Evolutionary conservation across 2,113 vertebrate species (phyloP), one percentile per base, ranked within the genome.

Genomic region (Astur gentilis): DNA sequence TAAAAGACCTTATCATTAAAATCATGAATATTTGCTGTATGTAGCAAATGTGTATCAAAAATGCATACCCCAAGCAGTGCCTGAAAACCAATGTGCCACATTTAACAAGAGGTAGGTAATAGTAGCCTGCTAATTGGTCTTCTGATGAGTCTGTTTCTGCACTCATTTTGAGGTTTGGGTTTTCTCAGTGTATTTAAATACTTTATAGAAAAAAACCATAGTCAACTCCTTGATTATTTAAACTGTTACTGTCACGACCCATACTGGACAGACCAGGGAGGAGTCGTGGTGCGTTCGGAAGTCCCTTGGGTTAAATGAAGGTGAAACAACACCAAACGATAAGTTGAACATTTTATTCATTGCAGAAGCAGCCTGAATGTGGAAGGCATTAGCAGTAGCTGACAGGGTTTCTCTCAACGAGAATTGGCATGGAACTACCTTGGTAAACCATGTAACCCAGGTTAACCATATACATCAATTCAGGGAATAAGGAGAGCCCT

Each of bases 151-250:
- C 2, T 2, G 10, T 64, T 60, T 38, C 44, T 60, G 15, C 23
- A 50, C 6, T 80, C 0, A 0, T 72, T 67, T 83, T 31, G 32
- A 54, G 13, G 10, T 57, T 70, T 71, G 16, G 1, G 0, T 13
- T 55, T 72, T 61, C 61, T 23, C 23, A 70, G 6, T 22, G 14
- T 79, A 27, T 57, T 52, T 38, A 86, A 86, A 55, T 69, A 45
- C 11, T 40, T 82, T 19, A 38, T 20, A 36, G 27, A 72, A 82
- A 82, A 44, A 93, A 57, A 5, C 5, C 6, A 36, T 17, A 79
- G 50, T 18, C 26, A 71, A 12, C 3, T 58, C 10, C 23, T 87
- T 62, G 65, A 45, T 23, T 38, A 72, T 80, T 90, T 61, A 64
- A 49, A 66, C 6, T 71, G 14, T 38, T 52, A 57, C 18, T 47